These are phyloP conservation scores for Drosophila pruinosa DNA, from an alignment of 1,140 invertebrate genomes.

Conservation along the genomic window DNA sequence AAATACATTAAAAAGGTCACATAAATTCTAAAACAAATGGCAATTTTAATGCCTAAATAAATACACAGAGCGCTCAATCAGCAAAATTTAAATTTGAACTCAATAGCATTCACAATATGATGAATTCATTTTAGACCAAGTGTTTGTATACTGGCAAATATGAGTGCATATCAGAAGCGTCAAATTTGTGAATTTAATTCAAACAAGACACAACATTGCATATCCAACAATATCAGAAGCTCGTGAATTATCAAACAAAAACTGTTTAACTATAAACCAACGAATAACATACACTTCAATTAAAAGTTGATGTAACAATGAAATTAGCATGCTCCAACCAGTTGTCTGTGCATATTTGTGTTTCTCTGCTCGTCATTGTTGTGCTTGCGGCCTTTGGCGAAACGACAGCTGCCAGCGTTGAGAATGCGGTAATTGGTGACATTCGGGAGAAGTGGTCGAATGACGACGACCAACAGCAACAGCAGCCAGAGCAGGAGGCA, in stretches of 20 bases:
- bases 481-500: not conserved
- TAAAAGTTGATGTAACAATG: slow-evolving; percentile 52
- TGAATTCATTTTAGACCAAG: not conserved
- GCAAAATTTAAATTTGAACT: not conserved
- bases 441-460: slow-evolving; percentile 47
- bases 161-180: slow-evolving; percentile 3
- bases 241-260: not conserved
- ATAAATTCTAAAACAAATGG: not conserved
- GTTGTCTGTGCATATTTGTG: slow-evolving; percentile 41
- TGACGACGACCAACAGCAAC: slow-evolving; percentile 17
- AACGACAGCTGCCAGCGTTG: slow-evolving; percentile 25
- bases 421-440: slow-evolving; percentile 70
- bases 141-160: not conserved
- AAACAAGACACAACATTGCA: not conserved
- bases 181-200: not conserved
- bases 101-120: not conserved
- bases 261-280: slow-evolving; percentile 1
- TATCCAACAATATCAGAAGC: slow-evolving; percentile 15
- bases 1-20: not conserved
- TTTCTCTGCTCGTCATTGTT: slow-evolving; percentile 24
- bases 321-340: slow-evolving; percentile 44
- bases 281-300: slow-evolving; percentile 1
- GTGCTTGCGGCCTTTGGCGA: slow-evolving; percentile 20
- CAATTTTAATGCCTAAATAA: not conserved
- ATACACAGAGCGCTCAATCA: not conserved